A percentile compares a stretch with the other conserved stretches of the same genome.
phyloP scores from a whole-genome alignment of 1,140 invertebrate genomes.

The Plectrocnemia conspersa region DNA sequence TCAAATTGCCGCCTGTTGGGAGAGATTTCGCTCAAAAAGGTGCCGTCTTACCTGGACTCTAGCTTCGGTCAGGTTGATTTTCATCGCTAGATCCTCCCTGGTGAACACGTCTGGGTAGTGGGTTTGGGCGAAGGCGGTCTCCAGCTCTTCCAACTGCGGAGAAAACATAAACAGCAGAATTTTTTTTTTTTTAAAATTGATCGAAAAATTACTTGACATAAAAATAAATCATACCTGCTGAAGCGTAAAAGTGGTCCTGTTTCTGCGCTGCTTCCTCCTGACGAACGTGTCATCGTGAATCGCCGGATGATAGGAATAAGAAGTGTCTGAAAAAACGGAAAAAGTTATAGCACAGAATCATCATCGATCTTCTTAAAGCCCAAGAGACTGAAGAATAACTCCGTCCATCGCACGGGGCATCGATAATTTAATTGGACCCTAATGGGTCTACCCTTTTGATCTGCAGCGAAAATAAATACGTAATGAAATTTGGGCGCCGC shows the following conservation, averaged over 20 bases:
- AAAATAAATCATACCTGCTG: constrained; percentile 70
- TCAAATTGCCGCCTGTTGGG: not conserved
- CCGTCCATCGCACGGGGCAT: constrained; percentile 23
- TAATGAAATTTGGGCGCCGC: constrained; percentile 31
- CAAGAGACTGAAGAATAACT: constrained; percentile 23
- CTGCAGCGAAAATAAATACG: constrained; percentile 34
- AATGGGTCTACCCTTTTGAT: constrained; percentile 34
- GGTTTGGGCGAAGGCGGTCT: constrained; percentile 94
- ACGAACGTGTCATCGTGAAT: constrained; percentile 96
- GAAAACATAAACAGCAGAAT: too few relatives aligned
- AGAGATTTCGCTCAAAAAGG: not conserved
- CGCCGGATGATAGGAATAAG: constrained; percentile 87
- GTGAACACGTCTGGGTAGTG: constrained; percentile 99
- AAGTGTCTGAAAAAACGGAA: constrained; percentile 78
- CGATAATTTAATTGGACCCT: constrained; percentile 32
- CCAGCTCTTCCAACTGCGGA: constrained; percentile 85
- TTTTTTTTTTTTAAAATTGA: not conserved
- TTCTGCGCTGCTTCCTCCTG: constrained; percentile 88
- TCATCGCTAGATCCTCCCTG: constrained; percentile 95
- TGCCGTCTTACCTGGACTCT: constrained; percentile 80
- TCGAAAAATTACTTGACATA: not conserved
- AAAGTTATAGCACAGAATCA: too few relatives aligned
- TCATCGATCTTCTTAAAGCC: not conserved
- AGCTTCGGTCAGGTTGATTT: constrained; percentile 96
- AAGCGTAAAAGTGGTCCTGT: constrained; percentile 94